phyloP scores from a whole-genome alignment of 2,797 vertebrate genomes.

The Leptatherina wallacei region DNA sequence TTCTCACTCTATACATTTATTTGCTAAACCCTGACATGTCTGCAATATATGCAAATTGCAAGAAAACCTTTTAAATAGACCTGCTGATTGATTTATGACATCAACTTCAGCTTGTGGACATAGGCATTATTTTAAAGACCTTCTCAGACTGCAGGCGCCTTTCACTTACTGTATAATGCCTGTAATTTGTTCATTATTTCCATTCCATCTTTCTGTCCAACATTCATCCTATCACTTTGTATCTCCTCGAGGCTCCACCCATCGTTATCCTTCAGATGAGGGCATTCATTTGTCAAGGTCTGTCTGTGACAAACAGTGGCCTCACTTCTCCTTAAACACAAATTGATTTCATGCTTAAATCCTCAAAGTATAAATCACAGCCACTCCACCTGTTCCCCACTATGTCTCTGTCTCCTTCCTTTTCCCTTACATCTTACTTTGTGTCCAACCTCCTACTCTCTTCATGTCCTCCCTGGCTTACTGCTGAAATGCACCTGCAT shows the following conservation, averaged over 20 bases:
- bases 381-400: conserved; percentile 55
- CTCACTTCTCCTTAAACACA: conserved; percentile 62
- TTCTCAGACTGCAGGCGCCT: neutral
- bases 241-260: conserved; percentile 38
- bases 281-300: conserved; percentile 60
- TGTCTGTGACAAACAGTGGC: conserved; percentile 49
- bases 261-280: conserved; percentile 32
- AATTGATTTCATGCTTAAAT: conserved; percentile 71
- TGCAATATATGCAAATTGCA: conserved; percentile 13
- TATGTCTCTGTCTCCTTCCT: conserved; percentile 24
- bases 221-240: conserved; percentile 12
- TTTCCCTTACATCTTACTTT: conserved; percentile 41
- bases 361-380: conserved; percentile 58
- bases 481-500: conserved; percentile 28
- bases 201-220: conserved; percentile 7
- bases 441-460: neutral
- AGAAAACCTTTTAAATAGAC: conserved; percentile 5
- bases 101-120: conserved; percentile 17
- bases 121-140: neutral
- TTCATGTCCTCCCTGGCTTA: conserved; percentile 4
- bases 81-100: conserved; percentile 9
- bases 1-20: neutral
- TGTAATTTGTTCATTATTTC: conserved; percentile 8
- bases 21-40: neutral
- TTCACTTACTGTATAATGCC: neutral